These are phyloP conservation scores for Isichthys henryi DNA, from an alignment of 2,113 vertebrate genomes.

Conservation along the genomic window DNA sequence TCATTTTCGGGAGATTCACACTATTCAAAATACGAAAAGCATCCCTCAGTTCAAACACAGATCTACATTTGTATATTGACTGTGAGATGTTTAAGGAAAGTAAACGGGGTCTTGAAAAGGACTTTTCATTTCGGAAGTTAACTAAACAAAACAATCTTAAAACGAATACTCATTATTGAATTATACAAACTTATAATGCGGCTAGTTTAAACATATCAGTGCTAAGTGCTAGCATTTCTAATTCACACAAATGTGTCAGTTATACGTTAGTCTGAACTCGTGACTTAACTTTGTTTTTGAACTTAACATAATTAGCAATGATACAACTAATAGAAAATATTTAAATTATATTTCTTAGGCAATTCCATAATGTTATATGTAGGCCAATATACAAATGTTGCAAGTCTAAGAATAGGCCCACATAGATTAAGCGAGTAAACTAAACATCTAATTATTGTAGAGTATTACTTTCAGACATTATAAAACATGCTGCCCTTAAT, in stretches of 20 bases:
- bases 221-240: neutral
- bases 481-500: neutral
- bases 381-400: neutral
- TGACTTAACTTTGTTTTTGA: neutral
- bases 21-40: slow-evolving; percentile 49
- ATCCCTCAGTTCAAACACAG: slow-evolving; percentile 23
- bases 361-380: neutral
- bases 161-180: neutral
- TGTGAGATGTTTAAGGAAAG: slow-evolving; percentile 45
- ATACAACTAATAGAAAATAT: neutral
- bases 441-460: neutral
- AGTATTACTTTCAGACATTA: neutral
- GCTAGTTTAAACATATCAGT: neutral
- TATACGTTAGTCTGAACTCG: neutral
- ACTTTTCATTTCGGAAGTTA: neutral
- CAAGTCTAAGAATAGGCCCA: neutral
- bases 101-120: slow-evolving; percentile 26
- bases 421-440: neutral
- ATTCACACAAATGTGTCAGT: neutral
- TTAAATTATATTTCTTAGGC: neutral
- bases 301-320: neutral
- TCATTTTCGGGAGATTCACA: slow-evolving; percentile 34
- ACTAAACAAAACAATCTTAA: neutral
- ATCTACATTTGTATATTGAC: slow-evolving; percentile 44
- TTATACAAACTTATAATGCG: neutral